Base-by-base conservation (phyloP, 1,140 invertebrate genomes). In the Berghia stephanieae region DNA sequence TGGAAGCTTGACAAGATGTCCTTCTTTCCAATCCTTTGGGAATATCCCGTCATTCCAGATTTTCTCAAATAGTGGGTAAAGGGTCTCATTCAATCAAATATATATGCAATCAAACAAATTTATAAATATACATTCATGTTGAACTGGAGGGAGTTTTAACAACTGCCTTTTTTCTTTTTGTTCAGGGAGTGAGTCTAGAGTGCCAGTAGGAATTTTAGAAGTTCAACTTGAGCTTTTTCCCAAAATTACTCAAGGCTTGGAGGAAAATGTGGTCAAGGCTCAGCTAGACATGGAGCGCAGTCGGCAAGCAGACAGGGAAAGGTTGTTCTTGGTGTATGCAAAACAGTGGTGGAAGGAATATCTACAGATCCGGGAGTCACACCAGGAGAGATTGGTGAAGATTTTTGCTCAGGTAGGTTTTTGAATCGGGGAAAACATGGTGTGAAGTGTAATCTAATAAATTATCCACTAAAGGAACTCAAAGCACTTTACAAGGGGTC, bases 321-420 rank as follows among this genome's bases (percentile, higher is more conserved):
- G 89, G 6, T 68, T 88, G 0, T 91, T 90, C 79, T 80, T 91
- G 8, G 86, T 88, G 1, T 90, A 90, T 81, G 86, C 88, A 27
- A 90, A 90, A 69, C 86, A 90, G 73, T 91, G 90, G 90, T 90
- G 89, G 90, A 87, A 88, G 76, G 90, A 91, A 67, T 91, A 86
- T 72, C 78, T 90, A 0, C 84, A 89, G 74, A 90, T 90, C 27
- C 78, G 89, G 74, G 83, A 84, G 3, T 79, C 83, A 24, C 86
- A 90, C 77, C 83, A 84, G 46, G 83, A 88, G 27, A 83, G 90
- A 75, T 82, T 88, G 24, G 89, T 91, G 8, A 91, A 90, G 81
- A 88, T 91, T 78, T 91, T 90, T 87, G 89, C 89, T 69, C 89
- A 90, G 84, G 88, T 89, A 80, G 46, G 75, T 44, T 43, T 24